Conservation (phyloP, 1,140 invertebrate species). For the Aphidius ervi region DNA sequence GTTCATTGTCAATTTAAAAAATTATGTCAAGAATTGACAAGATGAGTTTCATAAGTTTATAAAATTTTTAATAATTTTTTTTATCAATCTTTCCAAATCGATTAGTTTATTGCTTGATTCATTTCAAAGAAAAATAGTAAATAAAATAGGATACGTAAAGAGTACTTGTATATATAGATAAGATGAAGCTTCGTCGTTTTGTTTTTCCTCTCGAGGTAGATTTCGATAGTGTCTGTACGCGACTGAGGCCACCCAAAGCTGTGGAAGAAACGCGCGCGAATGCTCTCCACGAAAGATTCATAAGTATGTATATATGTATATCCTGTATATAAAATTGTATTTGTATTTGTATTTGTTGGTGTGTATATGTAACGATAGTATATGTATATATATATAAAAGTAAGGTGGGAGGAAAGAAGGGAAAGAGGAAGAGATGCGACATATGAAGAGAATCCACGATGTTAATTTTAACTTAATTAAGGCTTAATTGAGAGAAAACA, state of each 20-base stretch:
- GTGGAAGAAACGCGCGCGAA: constrained; percentile 42
- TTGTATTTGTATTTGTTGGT: not conserved
- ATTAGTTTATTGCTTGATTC: no score
- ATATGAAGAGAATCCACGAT: constrained; percentile 47
- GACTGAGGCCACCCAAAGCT: constrained; percentile 50
- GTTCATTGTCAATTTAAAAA: no score
- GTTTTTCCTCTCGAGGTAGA: no score
- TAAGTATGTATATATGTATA: not conserved
- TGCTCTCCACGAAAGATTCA: constrained; percentile 9
- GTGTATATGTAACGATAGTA: not conserved
- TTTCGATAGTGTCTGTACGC: constrained; percentile 11
- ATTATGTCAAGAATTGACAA: no score
- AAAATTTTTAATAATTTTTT: no score
- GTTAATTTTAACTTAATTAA: constrained; percentile 58
- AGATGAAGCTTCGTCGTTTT: no score
- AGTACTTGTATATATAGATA: no score
- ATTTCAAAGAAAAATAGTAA: no score
- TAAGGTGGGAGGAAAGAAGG: not conserved
- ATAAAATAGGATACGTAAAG: no score
- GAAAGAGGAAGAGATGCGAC: constrained; percentile 27
- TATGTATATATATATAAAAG: constrained; percentile 2
- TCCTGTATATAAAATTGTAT: not conserved
- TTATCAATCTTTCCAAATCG: no score
- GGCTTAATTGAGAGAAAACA: constrained; percentile 57
- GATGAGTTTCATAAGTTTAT: no score